A percentile compares a stretch with the other conserved stretches of the same genome.
phyloP scores from a whole-genome alignment of 2,113 vertebrate species.

The Willisornis vidua region DNA sequence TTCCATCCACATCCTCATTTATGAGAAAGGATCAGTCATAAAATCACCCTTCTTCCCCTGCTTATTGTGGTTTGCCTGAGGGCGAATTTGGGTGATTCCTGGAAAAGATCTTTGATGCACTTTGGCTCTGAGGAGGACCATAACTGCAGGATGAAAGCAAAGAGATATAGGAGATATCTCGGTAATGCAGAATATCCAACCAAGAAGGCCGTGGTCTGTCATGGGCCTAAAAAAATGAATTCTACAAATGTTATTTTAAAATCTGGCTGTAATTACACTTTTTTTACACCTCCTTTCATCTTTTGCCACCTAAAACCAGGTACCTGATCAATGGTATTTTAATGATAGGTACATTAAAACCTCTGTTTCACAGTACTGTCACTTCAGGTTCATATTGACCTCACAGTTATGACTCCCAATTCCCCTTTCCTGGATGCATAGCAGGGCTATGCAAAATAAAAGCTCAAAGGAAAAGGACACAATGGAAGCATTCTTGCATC shows the following conservation, averaged over 20 bases:
- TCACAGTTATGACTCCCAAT: not conserved
- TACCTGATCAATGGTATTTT: not conserved
- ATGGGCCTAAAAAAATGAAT: not conserved
- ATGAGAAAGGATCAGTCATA: not conserved
- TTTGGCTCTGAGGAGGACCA: not conserved
- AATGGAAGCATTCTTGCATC: not conserved
- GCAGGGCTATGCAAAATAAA: slow-evolving; percentile 5
- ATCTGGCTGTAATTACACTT: not conserved
- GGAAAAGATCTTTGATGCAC: not conserved
- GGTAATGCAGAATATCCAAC: not conserved
- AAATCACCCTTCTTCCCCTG: not conserved
- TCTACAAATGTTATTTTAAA: not conserved
- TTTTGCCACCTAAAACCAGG: not conserved
- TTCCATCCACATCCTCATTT: not conserved
- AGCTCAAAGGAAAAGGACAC: not conserved
- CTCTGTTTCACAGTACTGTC: not conserved
- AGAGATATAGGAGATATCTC: not conserved
- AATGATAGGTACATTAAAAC: not conserved
- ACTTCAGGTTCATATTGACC: not conserved
- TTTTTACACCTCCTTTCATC: not conserved
- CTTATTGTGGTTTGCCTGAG: not conserved
- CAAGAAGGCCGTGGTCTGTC: not conserved
- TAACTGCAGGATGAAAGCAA: not conserved
- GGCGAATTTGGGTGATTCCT: not conserved
- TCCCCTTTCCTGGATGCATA: not conserved